Conservation (phyloP, 2,797 vertebrate genomes). For the Spinus olivaceus region DNA sequence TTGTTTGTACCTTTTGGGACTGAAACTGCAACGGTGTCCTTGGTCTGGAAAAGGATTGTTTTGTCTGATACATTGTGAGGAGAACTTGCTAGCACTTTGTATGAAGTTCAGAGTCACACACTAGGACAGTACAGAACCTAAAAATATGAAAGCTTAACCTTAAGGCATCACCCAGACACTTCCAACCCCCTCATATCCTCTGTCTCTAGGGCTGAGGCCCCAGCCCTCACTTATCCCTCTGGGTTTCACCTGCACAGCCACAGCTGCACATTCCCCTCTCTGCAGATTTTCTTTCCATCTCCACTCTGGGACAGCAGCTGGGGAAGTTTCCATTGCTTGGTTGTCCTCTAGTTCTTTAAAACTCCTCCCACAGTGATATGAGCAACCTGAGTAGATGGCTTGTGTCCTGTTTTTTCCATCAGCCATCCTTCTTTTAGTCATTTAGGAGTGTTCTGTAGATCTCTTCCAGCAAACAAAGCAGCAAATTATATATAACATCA, state of each 20-base stretch:
- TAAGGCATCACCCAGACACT: neutral
- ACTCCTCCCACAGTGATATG: neutral
- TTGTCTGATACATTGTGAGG: neutral
- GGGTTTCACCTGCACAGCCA: neutral
- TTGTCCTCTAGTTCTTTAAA: neutral
- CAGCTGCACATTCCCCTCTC: neutral
- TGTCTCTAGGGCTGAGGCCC: neutral
- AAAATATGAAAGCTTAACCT: neutral
- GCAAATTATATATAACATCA: fast-evolving
- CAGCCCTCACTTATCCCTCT: neutral
- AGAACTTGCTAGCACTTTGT: neutral
- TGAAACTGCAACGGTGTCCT: fast-evolving
- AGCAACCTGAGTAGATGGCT: neutral
- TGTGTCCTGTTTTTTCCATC: neutral
- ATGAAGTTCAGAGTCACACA: neutral
- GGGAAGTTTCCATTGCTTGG: neutral
- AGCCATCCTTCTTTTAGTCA: neutral
- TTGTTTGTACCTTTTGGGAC: neutral
- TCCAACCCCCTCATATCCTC: neutral
- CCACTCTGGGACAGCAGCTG: neutral
- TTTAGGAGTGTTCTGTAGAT: neutral
- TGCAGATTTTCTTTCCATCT: neutral
- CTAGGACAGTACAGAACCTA: neutral
- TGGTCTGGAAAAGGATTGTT: neutral
- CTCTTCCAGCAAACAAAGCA: neutral